Evolutionary conservation across 2,888 invertebrate species (phyloP), one percentile per base, ranked within the genome.

Genomic region (Troides aeacus): DNA sequence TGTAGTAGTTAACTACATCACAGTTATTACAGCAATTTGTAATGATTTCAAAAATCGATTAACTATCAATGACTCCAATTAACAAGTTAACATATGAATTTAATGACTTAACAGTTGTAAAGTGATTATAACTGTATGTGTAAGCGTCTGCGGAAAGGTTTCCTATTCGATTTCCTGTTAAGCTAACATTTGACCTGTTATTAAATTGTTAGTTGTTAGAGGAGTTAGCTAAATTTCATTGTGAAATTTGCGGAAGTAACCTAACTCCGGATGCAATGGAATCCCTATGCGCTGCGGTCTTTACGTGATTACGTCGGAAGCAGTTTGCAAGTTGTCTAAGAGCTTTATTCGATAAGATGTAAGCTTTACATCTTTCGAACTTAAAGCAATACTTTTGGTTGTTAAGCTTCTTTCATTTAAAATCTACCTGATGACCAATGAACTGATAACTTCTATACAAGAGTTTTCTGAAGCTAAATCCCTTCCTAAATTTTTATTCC

Each of bases 161-260:
- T 46, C 62, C 6, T 39, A 50, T 59, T 68, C 59, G 63, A 60
- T 64, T 64, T 58, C 60, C 42, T 61, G 39, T 56, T 18, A 39
- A 60, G 56, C 24, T 3, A 60, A 60, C 42, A 42, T 24, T 18
- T 42, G 24, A 60, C 18, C 59, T 65, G 64, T 64, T 69, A 69
- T 64, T 61, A 69, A 64, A 69, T 64, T 69, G 69, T 64, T 56
- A 56, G 21, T 64, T 69, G 69, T 64, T 69, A 56, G 56, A 42
- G n/a, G 64, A 69, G 53, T 69, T 69, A 5, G n/a, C 42, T 18
- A 42, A 64, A 61, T 61, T 69, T 24, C 61, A 64, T 69, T 61
- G 64, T 64, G 69, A 42, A 60, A 61, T 63, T 64, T 50, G 60
- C 63, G 59, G 56, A 68, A 63, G 69, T 69, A 69, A 69, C 60